Conservation (phyloP, 2,888 invertebrate genomes). For the Drosophila formosana region DNA sequence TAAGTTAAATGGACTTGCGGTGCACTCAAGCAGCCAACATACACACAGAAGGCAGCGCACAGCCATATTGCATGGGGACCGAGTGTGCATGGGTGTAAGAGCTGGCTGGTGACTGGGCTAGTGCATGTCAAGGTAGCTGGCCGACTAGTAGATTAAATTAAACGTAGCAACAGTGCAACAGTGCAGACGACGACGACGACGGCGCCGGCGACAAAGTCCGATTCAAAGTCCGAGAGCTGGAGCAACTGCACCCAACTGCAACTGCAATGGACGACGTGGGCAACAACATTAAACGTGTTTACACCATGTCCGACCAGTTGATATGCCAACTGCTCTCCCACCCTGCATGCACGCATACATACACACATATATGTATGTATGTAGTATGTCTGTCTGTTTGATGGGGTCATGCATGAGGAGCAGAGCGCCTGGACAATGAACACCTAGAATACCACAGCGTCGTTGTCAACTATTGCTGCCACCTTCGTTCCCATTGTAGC, state of each 20-base stretch:
- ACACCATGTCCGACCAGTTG: constrained; percentile 79
- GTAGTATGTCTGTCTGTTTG: not conserved
- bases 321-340: constrained; percentile 67
- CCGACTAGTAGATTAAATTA: constrained; percentile 80
- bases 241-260: constrained; percentile 32
- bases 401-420: constrained; percentile 19
- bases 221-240: not conserved
- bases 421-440: constrained; percentile 67
- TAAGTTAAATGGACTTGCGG: constrained; percentile 80
- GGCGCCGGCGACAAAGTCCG: constrained; percentile 1
- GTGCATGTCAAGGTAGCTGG: constrained; percentile 76
- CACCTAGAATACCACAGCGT: constrained; percentile 73
- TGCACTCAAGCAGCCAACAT: constrained; percentile 73
- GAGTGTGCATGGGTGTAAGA: constrained; percentile 7
- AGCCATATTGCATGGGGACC: constrained; percentile 24
- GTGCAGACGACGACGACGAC: constrained; percentile 7
- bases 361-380: not conserved
- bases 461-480: constrained; percentile 62
- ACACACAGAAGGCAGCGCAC: constrained; percentile 14
- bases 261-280: constrained; percentile 28
- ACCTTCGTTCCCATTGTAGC: constrained; percentile 53
- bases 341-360: constrained; percentile 8
- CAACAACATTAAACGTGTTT: constrained; percentile 80
- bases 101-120: constrained; percentile 46
- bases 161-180: constrained; percentile 62